Conservation (phyloP, 37 sponge, comb jelly and placozoan genomes). For the Oscarella lobularis region DNA sequence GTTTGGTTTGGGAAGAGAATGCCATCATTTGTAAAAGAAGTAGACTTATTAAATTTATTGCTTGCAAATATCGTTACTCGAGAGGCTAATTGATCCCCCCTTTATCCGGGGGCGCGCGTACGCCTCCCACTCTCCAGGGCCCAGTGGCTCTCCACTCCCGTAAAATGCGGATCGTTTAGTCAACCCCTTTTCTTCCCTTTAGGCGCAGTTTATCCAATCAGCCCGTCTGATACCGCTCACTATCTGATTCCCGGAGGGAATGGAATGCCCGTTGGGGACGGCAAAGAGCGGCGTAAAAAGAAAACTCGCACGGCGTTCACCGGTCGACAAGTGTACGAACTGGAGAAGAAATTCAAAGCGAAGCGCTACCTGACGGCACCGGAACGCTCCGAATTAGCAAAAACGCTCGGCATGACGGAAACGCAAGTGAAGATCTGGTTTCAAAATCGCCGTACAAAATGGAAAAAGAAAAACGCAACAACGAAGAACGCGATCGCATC, state of each 20-base stretch:
- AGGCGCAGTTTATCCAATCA: too few species aligned
- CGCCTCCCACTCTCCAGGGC: too few species aligned
- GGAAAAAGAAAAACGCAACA: conserved; percentile 5
- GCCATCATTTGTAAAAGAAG: not conserved
- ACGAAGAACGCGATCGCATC: too few species aligned
- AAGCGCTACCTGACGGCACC: not conserved
- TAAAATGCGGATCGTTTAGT: too few species aligned
- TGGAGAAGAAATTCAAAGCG: not conserved
- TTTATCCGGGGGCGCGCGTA: too few species aligned
- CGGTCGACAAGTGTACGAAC: not conserved
- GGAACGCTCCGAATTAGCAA: not conserved
- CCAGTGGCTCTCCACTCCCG: too few species aligned
- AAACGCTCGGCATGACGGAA: not conserved
- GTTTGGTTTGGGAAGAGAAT: not conserved
- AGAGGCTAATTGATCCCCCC: too few species aligned
- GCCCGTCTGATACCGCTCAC: too few species aligned
- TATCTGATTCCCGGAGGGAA: too few species aligned
- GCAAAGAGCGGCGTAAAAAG: not conserved
- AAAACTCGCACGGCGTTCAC: not conserved
- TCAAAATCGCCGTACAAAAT: conserved; percentile 64
- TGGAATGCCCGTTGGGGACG: too few species aligned
- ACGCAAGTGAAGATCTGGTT: conserved; percentile 68
- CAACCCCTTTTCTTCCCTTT: too few species aligned
- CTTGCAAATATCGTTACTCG: not conserved
- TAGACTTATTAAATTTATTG: not conserved